Percentiles rank a stretch among this genome's conserved stretches.
phyloP scores from a whole-genome alignment of 2,797 vertebrate genomes.

The Bufotes viridis region DNA sequence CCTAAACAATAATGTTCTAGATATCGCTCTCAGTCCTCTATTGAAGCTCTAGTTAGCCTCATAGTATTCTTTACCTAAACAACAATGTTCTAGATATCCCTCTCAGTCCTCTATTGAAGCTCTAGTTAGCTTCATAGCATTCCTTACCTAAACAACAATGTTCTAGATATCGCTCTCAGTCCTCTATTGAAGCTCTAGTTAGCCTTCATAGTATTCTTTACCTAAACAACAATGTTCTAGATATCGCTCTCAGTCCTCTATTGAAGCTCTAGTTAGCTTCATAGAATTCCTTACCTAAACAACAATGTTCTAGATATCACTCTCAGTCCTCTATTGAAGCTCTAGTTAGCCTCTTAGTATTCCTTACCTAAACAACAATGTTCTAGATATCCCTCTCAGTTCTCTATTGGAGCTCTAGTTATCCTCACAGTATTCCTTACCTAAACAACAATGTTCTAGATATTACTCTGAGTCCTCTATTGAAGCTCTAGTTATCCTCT shows the following conservation, averaged over 20 bases:
- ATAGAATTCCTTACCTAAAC: not conserved
- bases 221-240: too few relatives aligned
- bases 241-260: too few relatives aligned
- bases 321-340: not conserved
- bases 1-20: not conserved
- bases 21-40: not conserved
- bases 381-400: too few relatives aligned
- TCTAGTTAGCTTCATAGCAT: not conserved
- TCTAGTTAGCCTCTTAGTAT: too few relatives aligned
- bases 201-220: not conserved
- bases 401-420: too few relatives aligned
- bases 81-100: too few relatives aligned
- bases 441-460: not conserved
- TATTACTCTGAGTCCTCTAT: too few relatives aligned
- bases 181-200: not conserved
- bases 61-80: too few relatives aligned
- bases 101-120: too few relatives aligned
- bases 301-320: not conserved
- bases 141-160: not conserved
- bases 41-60: not conserved
- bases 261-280: not conserved
- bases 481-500: not conserved
- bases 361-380: too few relatives aligned
- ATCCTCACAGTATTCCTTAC: not conserved
- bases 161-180: not conserved